Evolutionary conservation across 2,888 invertebrate species (phyloP).

Genomic region (Lycophotia porphyrea): DNA sequence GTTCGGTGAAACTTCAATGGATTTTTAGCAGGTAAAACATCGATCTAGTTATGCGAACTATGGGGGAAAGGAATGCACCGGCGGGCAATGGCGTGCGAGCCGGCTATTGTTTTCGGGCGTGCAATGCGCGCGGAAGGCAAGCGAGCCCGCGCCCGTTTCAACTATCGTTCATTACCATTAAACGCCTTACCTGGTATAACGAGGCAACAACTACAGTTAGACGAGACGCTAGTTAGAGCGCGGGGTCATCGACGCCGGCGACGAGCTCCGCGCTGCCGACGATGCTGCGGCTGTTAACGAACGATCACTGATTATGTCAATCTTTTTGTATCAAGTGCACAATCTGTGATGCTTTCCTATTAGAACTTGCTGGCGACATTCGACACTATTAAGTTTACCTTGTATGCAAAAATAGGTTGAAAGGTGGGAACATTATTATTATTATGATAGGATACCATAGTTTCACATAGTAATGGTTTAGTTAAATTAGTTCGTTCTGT

Average conservation of each 20-base stretch:
- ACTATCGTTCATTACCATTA: conserved; percentile 48
- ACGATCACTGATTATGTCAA: conserved; percentile 31
- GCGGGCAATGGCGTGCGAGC: conserved; percentile 61
- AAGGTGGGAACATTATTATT: background rate
- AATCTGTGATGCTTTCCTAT: conserved; percentile 14
- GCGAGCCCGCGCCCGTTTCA: conserved; percentile 23
- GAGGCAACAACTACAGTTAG: conserved; percentile 66
- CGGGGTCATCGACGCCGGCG: conserved; percentile 67
- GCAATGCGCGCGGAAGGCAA: conserved; percentile 46
- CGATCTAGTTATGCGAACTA: conserved; percentile 60
- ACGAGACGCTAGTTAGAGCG: conserved; percentile 54
- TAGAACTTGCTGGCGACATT: background rate
- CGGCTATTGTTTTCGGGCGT: conserved; percentile 66
- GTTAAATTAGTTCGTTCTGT: background rate
- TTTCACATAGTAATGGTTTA: background rate
- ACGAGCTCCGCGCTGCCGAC: conserved; percentile 33
- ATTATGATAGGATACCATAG: background rate
- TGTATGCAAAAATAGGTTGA: background rate
- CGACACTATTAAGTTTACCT: background rate
- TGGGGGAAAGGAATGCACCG: conserved; percentile 75
- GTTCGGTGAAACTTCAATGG: conserved; percentile 75
- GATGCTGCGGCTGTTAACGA: conserved; percentile 29
- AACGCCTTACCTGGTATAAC: conserved; percentile 53
- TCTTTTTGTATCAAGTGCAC: conserved; percentile 16
- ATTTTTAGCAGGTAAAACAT: conserved; percentile 82